Evolutionary conservation across 2,113 vertebrate species (phyloP).

Genomic region (Notothenia coriiceps): DNA sequence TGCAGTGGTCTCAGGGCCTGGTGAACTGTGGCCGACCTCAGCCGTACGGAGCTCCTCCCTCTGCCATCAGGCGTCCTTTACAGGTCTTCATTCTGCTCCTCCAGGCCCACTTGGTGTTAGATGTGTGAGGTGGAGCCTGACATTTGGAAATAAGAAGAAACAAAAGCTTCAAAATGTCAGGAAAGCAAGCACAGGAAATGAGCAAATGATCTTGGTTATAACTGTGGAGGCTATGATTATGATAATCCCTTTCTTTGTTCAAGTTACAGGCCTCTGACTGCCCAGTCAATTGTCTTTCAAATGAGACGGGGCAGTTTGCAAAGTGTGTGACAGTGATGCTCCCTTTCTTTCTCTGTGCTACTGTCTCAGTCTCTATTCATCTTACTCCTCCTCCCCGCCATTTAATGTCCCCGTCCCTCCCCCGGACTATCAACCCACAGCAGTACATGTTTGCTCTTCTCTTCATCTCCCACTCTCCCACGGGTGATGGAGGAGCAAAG

Average conservation of each 20-base stretch:
- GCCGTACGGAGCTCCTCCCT: slow-evolving; percentile 39
- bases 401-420: slow-evolving; percentile 39
- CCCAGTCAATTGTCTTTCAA: slow-evolving; percentile 60
- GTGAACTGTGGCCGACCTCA: slow-evolving; percentile 45
- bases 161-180: slow-evolving; percentile 32
- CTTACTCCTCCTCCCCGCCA: slow-evolving; percentile 33
- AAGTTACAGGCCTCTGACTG: slow-evolving; percentile 43
- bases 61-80: slow-evolving; percentile 44
- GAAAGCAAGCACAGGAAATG: slow-evolving; percentile 20
- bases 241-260: slow-evolving; percentile 61
- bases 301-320: slow-evolving; percentile 33
- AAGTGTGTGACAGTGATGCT: slow-evolving; percentile 36
- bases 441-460: slow-evolving; percentile 67
- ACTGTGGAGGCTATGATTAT: slow-evolving; percentile 55
- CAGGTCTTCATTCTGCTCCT: slow-evolving; percentile 44
- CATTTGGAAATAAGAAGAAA: slow-evolving; percentile 41
- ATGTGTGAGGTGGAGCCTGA: slow-evolving; percentile 80
- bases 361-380: slow-evolving; percentile 45
- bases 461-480: slow-evolving; percentile 49
- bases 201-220: slow-evolving; percentile 38
- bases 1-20: slow-evolving; percentile 44
- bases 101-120: slow-evolving; percentile 54
- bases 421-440: slow-evolving; percentile 52
- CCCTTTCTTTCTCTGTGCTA: slow-evolving; percentile 13
- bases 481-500: slow-evolving; percentile 34